Evolutionary conservation across 2,888 invertebrate genomes (phyloP).

Genomic region (Plutella xylostella): DNA sequence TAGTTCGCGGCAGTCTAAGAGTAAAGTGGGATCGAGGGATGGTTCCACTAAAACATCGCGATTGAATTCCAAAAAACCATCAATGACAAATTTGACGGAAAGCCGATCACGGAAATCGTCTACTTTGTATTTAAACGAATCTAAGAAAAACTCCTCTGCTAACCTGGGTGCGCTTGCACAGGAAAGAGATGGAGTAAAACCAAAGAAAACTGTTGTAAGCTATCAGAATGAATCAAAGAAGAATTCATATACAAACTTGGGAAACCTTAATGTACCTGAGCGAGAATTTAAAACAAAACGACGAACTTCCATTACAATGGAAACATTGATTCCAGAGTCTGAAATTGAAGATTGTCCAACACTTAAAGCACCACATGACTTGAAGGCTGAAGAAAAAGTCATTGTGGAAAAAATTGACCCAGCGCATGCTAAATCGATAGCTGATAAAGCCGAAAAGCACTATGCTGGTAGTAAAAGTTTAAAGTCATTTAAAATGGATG

Average conservation of each 20-base stretch:
- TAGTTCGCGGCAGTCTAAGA: constrained; percentile 56
- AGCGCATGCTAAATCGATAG: constrained; percentile 45
- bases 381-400: constrained; percentile 62
- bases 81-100: constrained; percentile 57
- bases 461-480: constrained; percentile 42
- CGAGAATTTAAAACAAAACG: constrained; percentile 41
- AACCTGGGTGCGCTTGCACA: constrained; percentile 44
- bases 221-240: neutral
- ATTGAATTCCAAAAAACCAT: constrained; percentile 55
- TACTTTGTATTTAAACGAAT: constrained; percentile 57
- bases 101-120: constrained; percentile 57
- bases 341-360: constrained; percentile 65
- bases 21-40: constrained; percentile 48
- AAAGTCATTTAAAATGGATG: constrained; percentile 55
- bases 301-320: constrained; percentile 45
- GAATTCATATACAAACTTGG: neutral
- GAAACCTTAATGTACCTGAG: no score
- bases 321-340: constrained; percentile 55
- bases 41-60: constrained; percentile 55
- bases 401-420: constrained; percentile 53
- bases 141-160: constrained; percentile 55
- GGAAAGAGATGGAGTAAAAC: constrained; percentile 30
- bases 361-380: constrained; percentile 60
- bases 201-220: constrained; percentile 13
- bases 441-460: constrained; percentile 48